These are phyloP conservation scores for Habropoda laboriosa DNA, from an alignment of 1,140 invertebrate genomes.

Conservation along the genomic window DNA sequence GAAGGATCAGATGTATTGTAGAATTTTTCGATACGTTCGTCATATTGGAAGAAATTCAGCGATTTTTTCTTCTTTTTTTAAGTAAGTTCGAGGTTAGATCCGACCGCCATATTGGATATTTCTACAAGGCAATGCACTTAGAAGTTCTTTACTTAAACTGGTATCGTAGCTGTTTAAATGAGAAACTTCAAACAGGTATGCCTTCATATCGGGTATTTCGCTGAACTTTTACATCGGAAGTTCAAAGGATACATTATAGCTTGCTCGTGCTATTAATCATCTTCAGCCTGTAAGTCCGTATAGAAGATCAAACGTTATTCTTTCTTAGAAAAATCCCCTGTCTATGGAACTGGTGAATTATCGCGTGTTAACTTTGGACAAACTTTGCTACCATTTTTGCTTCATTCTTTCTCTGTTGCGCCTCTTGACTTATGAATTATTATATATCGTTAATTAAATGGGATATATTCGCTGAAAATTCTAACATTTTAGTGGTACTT, in stretches of 20 bases:
- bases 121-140: not conserved
- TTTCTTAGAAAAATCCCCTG: not conserved
- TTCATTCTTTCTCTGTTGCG: too few relatives aligned
- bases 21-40: too few relatives aligned
- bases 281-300: not conserved
- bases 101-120: too few relatives aligned
- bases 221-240: not conserved
- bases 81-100: not conserved
- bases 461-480: too few relatives aligned
- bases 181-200: not conserved
- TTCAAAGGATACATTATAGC: not conserved
- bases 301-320: not conserved
- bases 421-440: too few relatives aligned
- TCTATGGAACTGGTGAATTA: not conserved
- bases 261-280: constrained; percentile 11
- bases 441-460: too few relatives aligned
- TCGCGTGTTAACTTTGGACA: not conserved
- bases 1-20: too few relatives aligned
- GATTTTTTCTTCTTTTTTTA: too few relatives aligned
- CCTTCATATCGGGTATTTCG: not conserved
- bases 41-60: too few relatives aligned
- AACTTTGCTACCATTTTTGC: not conserved
- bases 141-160: not conserved
- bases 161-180: not conserved
- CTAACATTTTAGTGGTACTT: too few relatives aligned